Evolutionary conservation across 92 coral and sea anemone species (phyloP).

Genomic region (Parazoanthus darwini): DNA sequence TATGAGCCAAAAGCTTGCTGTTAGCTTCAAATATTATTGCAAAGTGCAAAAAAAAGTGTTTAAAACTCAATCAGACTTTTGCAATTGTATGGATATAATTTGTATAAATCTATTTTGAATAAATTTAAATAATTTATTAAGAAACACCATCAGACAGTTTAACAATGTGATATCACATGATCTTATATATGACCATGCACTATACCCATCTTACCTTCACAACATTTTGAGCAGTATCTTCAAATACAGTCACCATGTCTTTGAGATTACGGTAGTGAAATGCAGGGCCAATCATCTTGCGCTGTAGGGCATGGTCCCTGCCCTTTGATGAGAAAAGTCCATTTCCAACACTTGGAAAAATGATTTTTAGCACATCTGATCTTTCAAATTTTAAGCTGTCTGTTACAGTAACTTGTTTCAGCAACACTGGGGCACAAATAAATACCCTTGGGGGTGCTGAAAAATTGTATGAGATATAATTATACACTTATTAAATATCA

Average conservation of each 20-base stretch:
- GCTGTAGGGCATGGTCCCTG: conserved; percentile 72
- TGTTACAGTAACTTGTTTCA: conserved; percentile 66
- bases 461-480: not conserved
- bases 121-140: no score
- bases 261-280: conserved; percentile 60
- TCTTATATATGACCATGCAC: no score
- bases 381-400: conserved; percentile 64
- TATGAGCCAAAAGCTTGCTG: no score
- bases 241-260: conserved; percentile 64
- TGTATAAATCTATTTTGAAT: no score
- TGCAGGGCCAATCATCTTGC: conserved; percentile 79
- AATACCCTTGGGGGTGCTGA: conserved; percentile 37
- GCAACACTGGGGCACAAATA: conserved; percentile 66
- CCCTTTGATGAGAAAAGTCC: conserved; percentile 74
- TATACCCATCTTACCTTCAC: conserved; percentile 57
- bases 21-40: no score
- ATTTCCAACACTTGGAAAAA: conserved; percentile 56
- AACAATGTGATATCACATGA: no score
- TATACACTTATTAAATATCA: no score
- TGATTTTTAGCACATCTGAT: conserved; percentile 36
- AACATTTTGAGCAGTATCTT: conserved; percentile 53
- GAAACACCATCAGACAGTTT: no score
- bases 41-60: no score
- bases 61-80: no score
- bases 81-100: no score